phyloP scores from a whole-genome alignment of 1,140 invertebrate genomes.

The Fopius arisanus region DNA sequence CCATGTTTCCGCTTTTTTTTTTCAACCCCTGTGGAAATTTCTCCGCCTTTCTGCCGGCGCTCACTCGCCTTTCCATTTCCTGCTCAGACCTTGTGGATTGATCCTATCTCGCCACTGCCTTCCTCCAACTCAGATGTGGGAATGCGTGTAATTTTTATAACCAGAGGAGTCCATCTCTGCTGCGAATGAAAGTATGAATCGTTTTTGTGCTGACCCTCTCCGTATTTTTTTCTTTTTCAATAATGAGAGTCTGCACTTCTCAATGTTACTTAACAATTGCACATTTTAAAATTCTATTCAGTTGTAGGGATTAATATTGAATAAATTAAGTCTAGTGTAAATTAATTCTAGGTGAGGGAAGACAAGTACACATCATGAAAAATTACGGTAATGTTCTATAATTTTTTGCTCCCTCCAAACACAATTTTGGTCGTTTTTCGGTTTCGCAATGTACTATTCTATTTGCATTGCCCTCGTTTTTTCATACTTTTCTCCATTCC shows the following conservation, averaged over 20 bases:
- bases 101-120: not conserved
- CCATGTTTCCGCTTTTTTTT: not conserved
- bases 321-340: too few relatives aligned
- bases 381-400: not conserved
- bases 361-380: too few relatives aligned
- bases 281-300: too few relatives aligned
- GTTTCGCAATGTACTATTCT: not conserved
- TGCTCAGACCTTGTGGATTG: constrained; percentile 1
- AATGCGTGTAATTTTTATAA: constrained; percentile 5
- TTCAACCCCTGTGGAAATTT: not conserved
- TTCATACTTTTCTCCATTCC: not conserved
- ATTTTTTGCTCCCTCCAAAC: not conserved
- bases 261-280: too few relatives aligned
- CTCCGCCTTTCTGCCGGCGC: not conserved
- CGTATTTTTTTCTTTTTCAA: not conserved
- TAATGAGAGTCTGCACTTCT: not conserved
- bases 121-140: not conserved
- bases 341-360: too few relatives aligned
- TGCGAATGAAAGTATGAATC: not conserved
- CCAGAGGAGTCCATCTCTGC: not conserved
- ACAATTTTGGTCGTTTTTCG: not conserved
- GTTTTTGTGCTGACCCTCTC: not conserved
- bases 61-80: not conserved
- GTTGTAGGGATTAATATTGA: too few relatives aligned
- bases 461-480: not conserved